These are phyloP conservation scores for Cyclophora albipunctata DNA, from an alignment of 2,888 invertebrate genomes.

Conservation along the genomic window DNA sequence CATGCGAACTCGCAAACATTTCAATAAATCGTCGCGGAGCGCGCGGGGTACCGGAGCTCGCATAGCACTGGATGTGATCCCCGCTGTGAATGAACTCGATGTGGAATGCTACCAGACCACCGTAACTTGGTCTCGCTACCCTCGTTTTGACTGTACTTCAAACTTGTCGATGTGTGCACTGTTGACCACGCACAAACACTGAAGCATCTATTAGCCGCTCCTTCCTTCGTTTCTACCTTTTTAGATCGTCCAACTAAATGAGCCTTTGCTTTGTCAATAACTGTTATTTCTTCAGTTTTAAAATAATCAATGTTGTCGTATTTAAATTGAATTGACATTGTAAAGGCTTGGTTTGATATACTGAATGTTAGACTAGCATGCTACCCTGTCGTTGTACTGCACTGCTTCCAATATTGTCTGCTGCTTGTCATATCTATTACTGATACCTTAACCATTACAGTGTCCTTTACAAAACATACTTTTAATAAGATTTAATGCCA, in stretches of 20 bases:
- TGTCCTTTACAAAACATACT: too few species aligned
- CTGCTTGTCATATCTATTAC: neutral
- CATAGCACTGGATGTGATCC: constrained; percentile 52
- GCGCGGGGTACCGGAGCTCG: constrained; percentile 53
- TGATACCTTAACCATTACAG: neutral
- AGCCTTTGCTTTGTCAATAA: constrained; percentile 50
- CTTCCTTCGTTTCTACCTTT: constrained; percentile 72
- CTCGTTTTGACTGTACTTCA: constrained; percentile 37
- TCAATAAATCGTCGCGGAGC: constrained; percentile 51
- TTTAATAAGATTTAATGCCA: too few species aligned
- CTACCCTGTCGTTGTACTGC: constrained; percentile 49
- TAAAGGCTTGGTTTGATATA: constrained; percentile 38
- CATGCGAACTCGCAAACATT: constrained; percentile 34
- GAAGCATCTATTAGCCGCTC: constrained; percentile 66
- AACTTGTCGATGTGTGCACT: constrained; percentile 61
- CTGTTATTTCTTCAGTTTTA: constrained; percentile 10
- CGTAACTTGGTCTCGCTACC: constrained; percentile 44
- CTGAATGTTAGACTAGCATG: constrained; percentile 58
- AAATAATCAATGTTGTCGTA: constrained; percentile 5
- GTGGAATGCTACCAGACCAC: constrained; percentile 65
- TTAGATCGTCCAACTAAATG: constrained; percentile 70
- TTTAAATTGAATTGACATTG: constrained; percentile 36
- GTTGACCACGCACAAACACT: constrained; percentile 59
- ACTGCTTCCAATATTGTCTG: constrained; percentile 13
- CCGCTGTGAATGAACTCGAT: constrained; percentile 60